Evolutionary conservation across 2,113 vertebrate species (phyloP), one percentile per base, ranked within the genome.

Genomic region (Australoheros scitulus): DNA sequence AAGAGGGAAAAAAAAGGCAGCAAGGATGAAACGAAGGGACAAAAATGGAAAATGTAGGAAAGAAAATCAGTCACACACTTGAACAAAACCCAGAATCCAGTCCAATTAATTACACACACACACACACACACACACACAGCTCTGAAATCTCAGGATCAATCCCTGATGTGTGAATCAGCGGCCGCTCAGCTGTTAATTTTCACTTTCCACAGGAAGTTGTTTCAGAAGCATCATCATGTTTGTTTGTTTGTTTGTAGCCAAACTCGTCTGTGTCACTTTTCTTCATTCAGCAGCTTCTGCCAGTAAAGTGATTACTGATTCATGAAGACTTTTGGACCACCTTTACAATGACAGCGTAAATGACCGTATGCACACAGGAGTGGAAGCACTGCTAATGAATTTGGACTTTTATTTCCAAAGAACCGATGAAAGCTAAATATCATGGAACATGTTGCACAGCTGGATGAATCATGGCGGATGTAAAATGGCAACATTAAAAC

Each of bases 261-360:
- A 72, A 80, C 65, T 11, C 34, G 2, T 59, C 11, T 1, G 38
- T 43, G 89, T 86, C 34, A 17, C 11, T 29, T 38, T 76, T 76
- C 76, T 88, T 88, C 83, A 77, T 79, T 41, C 79, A 10, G 55
- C 83, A 90, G 83, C 84, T 18, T 63, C 47, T 13, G 47, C 76
- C 72, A 11, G 60, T 5, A n/a, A 79, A 59, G 50, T 70, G 83
- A 32, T 36, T 81, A 50, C 22, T 15, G 6, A 36, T 43, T 36
- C 76, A n/a, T 29, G 17, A 20, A 2, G 15, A 36, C 32, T 11
- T 63, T 50, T 34, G 14, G 5, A 1, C 10, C 20, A 32, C 38
- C 38, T 50, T 22, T 26, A 10, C 47, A 68, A 7, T 52, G 24
- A 50, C 41, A 29, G 64, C 20, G 43, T 14, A 20, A 26, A 72